Base-by-base conservation (phyloP, 2,888 invertebrate species). In the Cheilosia variabilis region DNA sequence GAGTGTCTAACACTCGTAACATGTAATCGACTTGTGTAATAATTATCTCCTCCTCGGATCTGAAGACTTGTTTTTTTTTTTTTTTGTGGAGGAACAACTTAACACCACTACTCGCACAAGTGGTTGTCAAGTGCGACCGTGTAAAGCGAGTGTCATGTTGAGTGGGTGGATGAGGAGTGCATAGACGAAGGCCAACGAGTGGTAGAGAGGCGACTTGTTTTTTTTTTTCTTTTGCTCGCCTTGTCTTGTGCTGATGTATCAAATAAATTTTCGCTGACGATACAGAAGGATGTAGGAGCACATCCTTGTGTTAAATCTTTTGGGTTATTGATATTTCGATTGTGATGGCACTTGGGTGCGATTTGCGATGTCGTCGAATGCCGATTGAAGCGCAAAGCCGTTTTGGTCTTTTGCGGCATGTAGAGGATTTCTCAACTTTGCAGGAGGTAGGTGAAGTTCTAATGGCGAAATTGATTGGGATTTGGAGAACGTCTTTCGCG, bases 251-350 rank as follows among this genome's bases (percentile, higher is more conserved):
- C 88, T 88, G 88, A 88, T 88, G 88, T 87, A 87, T 88, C 88
- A 88, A 88, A 88, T 88, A 88, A 88, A 88, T 84, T 88, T 88
- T 88, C 87, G 88, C 88, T 88, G 88, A 88, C 88, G 80, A 81
- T 78, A 77, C 78, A 75, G 53, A 83, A 87, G 83, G 78, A 83
- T 81, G 75, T 58, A 83, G 75, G 50, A 71, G 83, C 81, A 86
- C 86, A 86, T 86, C 71, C 86, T 86, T 86, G 81, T 89, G 89
- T 90, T 89, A 89, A 88, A 89, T 88, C 90, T 90, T 88, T 88
- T 89, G 90, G 89, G 90, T 90, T 91, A 91, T 91, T 91, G 91
- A 91, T 91, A 90, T 91, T 91, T 91, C 91, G 91, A 90, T 90
- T 91, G 90, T 88, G 65, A 73, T 82, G 79, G 87, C 84, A 84